A percentile compares a stretch with the other conserved stretches of the same genome.
Evolutionary conservation across 2,888 invertebrate species (phyloP).

Genomic region (Drosophila paracracens): DNA sequence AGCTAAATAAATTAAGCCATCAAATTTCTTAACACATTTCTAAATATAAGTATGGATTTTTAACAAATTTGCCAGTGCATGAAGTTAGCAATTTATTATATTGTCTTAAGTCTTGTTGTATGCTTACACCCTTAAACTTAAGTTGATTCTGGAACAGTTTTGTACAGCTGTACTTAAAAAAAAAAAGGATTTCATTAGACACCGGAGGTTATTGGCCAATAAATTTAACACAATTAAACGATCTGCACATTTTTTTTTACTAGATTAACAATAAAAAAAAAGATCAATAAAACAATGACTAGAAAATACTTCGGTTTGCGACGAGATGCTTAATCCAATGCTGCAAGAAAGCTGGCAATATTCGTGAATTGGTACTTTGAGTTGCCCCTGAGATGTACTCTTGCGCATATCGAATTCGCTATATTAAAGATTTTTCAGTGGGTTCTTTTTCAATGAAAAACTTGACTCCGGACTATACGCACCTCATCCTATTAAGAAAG

Average conservation of each 20-base stretch:
- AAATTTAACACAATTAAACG: neutral
- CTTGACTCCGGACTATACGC: constrained; percentile 85
- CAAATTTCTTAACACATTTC: neutral
- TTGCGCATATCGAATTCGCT: neutral
- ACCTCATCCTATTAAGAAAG: too few relatives aligned
- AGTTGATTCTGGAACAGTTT: neutral
- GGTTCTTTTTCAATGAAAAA: neutral
- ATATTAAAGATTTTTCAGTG: neutral
- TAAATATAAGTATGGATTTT: neutral
- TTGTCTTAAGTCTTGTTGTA: constrained; percentile 1
- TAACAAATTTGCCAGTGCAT: neutral
- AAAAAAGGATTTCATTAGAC: constrained; percentile 82
- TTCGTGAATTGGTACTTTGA: neutral
- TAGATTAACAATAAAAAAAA: too few relatives aligned
- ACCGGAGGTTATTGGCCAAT: neutral
- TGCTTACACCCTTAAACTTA: neutral
- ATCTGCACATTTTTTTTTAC: neutral
- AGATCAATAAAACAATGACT: neutral
- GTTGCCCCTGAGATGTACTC: neutral
- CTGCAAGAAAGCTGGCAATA: neutral
- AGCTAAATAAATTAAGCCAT: constrained; percentile 32
- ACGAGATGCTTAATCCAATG: neutral
- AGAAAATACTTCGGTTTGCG: neutral
- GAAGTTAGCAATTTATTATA: neutral
- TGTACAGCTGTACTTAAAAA: constrained; percentile 15